Percentiles rank a stretch among this genome's conserved stretches.
Evolutionary conservation across 2,888 invertebrate genomes (phyloP).

Genomic region (Koerneria pararmatus): DNA sequence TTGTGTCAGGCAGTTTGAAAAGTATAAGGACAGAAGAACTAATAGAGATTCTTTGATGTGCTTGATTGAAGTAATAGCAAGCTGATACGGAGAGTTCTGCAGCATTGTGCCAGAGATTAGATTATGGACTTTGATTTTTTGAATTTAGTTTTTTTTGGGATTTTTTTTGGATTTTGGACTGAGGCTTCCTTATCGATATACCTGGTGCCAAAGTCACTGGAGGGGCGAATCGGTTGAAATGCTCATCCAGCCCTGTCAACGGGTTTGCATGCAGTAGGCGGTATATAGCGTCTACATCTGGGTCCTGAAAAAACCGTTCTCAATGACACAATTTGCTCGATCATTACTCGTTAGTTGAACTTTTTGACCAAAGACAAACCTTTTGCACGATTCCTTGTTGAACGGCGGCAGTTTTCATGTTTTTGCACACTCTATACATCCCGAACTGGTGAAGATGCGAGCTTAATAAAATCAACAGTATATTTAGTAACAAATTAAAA

Average conservation of each 20-base stretch:
- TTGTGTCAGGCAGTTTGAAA: no score
- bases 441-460: constrained; percentile 17
- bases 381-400: constrained; percentile 39
- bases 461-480: no score
- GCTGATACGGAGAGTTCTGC: no score
- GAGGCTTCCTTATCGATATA: neutral
- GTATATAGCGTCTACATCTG: constrained; percentile 26
- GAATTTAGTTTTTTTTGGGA: no score
- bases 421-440: constrained; percentile 23
- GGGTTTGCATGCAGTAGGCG: constrained; percentile 33
- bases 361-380: neutral
- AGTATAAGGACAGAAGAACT: no score
- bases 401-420: constrained; percentile 30
- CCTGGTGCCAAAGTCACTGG: constrained; percentile 32
- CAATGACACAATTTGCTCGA: neutral
- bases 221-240: constrained; percentile 34
- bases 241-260: constrained; percentile 26
- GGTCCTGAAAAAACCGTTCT: constrained; percentile 12
- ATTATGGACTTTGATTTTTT: no score
- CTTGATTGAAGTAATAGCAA: no score
- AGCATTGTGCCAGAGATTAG: no score
- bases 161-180: neutral
- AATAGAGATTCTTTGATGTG: no score
- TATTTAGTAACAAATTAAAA: no score
- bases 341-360: neutral